phyloP scores from a whole-genome alignment of 1,140 invertebrate genomes.

The Brachionus koreanus region DNA sequence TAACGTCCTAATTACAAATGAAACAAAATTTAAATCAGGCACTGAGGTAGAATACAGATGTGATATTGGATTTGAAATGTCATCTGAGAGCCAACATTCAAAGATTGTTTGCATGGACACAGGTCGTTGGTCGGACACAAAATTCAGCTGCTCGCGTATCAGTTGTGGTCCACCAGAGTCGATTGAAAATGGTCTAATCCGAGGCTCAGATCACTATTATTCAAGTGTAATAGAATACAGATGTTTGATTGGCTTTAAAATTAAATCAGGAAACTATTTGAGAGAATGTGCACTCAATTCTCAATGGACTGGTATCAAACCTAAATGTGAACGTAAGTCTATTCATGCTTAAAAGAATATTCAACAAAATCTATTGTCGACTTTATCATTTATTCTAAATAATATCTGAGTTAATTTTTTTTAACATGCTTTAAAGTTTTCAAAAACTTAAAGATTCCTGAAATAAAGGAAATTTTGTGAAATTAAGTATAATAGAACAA shows the following conservation, averaged over 20 bases:
- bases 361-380: too few relatives aligned
- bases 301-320: constrained; percentile 5
- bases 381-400: too few relatives aligned
- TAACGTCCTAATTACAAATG: constrained; percentile 13
- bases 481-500: too few relatives aligned
- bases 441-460: too few relatives aligned
- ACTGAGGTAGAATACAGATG: constrained; percentile 39
- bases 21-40: constrained; percentile 18
- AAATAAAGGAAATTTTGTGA: too few relatives aligned
- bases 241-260: background rate
- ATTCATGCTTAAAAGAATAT: too few relatives aligned
- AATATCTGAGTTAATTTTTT: too few relatives aligned
- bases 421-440: too few relatives aligned
- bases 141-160: constrained; percentile 20
- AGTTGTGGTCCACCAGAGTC: constrained; percentile 13
- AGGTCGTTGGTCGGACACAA: constrained; percentile 18
- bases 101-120: constrained; percentile 21
- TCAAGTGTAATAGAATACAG: constrained; percentile 39
- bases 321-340: constrained; percentile 31
- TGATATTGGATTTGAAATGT: constrained; percentile 16
- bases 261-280: constrained; percentile 18
- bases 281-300: constrained; percentile 5
- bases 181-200: constrained; percentile 20
- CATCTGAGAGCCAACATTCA: background rate
- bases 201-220: constrained; percentile 5